Conservation (phyloP, 1,140 invertebrate species). For the Araneus ventricosus region DNA sequence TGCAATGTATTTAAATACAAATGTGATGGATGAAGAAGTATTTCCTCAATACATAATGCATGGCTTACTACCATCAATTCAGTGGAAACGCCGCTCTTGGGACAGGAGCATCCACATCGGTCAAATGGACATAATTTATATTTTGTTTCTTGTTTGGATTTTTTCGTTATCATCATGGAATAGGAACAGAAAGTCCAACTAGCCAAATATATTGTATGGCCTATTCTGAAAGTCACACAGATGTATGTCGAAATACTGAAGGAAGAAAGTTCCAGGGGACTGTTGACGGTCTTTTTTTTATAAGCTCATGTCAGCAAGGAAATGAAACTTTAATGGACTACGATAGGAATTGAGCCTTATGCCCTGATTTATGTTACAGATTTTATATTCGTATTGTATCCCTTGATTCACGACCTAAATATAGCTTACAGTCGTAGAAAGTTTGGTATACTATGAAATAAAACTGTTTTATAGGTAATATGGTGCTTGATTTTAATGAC, state of each 20-base stretch:
- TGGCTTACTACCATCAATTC: conserved; percentile 71
- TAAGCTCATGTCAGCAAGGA: conserved; percentile 13
- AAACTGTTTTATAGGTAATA: too few species aligned
- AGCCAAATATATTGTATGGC: conserved; percentile 42
- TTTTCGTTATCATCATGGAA: conserved; percentile 26
- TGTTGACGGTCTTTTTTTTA: conserved; percentile 54
- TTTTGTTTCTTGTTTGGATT: conserved; percentile 64
- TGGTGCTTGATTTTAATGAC: too few species aligned
- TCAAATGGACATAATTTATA: conserved; percentile 73
- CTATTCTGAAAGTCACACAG: not conserved
- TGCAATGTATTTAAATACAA: conserved; percentile 71
- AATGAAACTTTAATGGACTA: conserved; percentile 47
- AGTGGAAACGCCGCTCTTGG: conserved; percentile 57
- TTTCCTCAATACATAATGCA: conserved; percentile 72
- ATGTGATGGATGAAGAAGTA: conserved; percentile 70
- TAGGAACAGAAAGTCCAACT: not conserved
- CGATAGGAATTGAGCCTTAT: conserved; percentile 2
- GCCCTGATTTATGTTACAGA: not conserved
- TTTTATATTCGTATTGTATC: not conserved
- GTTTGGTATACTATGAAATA: too few species aligned
- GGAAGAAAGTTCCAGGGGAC: not conserved
- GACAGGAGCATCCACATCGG: conserved; percentile 66
- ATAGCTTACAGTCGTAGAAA: not conserved
- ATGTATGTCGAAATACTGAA: not conserved
- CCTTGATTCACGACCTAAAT: not conserved